Evolutionary conservation across 2,113 vertebrate genomes (phyloP).

Genomic region (Platysteira castanea): DNA sequence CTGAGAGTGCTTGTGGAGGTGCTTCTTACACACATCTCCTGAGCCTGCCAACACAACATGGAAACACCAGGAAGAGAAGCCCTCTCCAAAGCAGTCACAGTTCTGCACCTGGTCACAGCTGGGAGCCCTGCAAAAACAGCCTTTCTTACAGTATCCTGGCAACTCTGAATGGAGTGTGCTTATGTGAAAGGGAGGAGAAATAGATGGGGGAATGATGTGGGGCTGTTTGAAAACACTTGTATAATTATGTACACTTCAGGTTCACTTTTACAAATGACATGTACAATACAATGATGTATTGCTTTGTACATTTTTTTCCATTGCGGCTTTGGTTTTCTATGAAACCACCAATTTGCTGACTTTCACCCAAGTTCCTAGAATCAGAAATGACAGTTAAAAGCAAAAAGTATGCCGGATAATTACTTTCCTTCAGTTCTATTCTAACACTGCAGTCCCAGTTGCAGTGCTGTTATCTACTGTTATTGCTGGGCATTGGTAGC

Average conservation of each 20-base stretch:
- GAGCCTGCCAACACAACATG: neutral
- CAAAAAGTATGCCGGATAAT: neutral
- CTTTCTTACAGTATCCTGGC: neutral
- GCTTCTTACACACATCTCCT: neutral
- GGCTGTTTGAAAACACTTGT: neutral
- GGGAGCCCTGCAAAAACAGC: neutral
- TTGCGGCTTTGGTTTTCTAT: neutral
- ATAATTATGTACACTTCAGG: neutral
- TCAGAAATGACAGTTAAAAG: neutral
- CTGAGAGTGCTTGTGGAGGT: neutral
- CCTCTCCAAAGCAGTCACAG: neutral
- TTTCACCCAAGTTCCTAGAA: neutral
- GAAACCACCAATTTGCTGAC: neutral
- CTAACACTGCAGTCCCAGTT: neutral
- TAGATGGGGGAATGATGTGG: neutral
- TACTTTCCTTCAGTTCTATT: neutral
- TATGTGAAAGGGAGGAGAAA: neutral
- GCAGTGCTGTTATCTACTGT: neutral
- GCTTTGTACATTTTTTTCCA: neutral
- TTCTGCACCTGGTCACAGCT: neutral
- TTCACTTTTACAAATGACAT: neutral
- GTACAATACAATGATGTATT: neutral
- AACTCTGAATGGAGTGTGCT: neutral
- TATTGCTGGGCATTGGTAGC: neutral
- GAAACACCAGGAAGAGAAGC: neutral